Evolutionary conservation across 2,797 vertebrate species (phyloP), one percentile per base, ranked within the genome.

Genomic region (Sandelia bainsii): DNA sequence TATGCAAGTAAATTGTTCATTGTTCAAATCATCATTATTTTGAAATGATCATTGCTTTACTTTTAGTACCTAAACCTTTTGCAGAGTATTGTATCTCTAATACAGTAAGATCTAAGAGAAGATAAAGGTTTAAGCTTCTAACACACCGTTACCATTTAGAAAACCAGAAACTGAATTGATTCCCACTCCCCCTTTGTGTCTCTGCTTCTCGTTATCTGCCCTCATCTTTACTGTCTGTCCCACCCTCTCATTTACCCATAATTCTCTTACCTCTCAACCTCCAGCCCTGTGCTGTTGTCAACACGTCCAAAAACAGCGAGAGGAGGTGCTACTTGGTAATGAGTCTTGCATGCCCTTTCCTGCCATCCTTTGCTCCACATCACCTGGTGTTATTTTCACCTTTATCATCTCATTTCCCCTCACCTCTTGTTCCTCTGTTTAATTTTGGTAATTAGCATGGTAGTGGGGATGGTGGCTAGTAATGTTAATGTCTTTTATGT

Each of bases 271-370:
- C 32, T 66, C 51, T 72, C 45, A 46, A 13, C 76, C 56, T 68
- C 78, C 22, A 50, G 39, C 54, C 67, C 66, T 65, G 20, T 42
- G 3, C 49, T 6, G 8, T 60, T 76, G 80, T 81, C 77, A 82
- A 62, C 83, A 80, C 59, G n/a, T 68, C 57, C 17, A 52, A 51
- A 69, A 62, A 29, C 49, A 76, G 67, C 69, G 29, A 44, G 62
- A 57, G 54, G 72, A 83, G 69, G 74, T 89, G 79, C 58, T 56
- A 62, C 75, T 53, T 1, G 65, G 79, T 87, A 89, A 89, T 85
- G 76, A 90, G 82, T 70, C 71, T 57, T 56, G 37, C 66, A 65
- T 69, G 72, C 66, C 75, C 66, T 44, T 76, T 82, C 54, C 79
- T 80, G 70, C 66, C 62, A 48, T 75, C 51, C 5, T 32, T 32